Base-by-base conservation (phyloP, 2,797 vertebrate genomes). In the Brachyalestes nurse region DNA sequence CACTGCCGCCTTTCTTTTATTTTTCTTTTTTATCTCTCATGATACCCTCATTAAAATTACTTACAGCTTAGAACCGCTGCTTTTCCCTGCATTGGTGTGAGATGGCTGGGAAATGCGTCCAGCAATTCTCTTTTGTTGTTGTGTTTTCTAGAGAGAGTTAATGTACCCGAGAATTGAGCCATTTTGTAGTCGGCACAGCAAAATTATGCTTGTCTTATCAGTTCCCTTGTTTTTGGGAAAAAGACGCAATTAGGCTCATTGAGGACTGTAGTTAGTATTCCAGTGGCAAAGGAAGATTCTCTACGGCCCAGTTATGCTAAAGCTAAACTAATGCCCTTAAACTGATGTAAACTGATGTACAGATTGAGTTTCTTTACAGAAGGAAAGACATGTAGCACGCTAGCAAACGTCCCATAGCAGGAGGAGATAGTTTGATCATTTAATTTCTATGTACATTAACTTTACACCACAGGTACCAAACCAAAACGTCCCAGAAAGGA, bases 131-230 rank as follows among this genome's bases (percentile, higher is more conserved):
- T 85, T 83, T 88, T 87, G 28, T 85, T 77, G 80, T 81, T 40
- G 86, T 87, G 84, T 79, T 90, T 89, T 86, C 82, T 81, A 70
- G 81, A 80, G 84, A 90, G 55, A 78, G 85, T 82, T 49, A 23
- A 88, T 77, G 88, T 82, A 66, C 40, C 77, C 85, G 83, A 61
- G 69, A 74, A 88, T 83, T 47, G 79, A 78, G 57, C 34, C 77
- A 58, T 88, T 88, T 85, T 85, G 82, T 79, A 87, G 87, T 90
- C 86, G 83, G 76, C 66, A 38, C 66, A 78, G 85, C 72, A 87
- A 87, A 89, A 90, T 86, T 86, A 62, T 81, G 76, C 69, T 84
- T 64, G 79, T 85, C 86, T 88, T 92, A 89, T 93, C 88, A 92
- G 74, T 51, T 74, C 81, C 66, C 85, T 92, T 92, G 85, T 92